Evolutionary conservation across 2,113 vertebrate species (phyloP), one percentile per base, ranked within the genome.

Genomic region (Carassius carassius): DNA sequence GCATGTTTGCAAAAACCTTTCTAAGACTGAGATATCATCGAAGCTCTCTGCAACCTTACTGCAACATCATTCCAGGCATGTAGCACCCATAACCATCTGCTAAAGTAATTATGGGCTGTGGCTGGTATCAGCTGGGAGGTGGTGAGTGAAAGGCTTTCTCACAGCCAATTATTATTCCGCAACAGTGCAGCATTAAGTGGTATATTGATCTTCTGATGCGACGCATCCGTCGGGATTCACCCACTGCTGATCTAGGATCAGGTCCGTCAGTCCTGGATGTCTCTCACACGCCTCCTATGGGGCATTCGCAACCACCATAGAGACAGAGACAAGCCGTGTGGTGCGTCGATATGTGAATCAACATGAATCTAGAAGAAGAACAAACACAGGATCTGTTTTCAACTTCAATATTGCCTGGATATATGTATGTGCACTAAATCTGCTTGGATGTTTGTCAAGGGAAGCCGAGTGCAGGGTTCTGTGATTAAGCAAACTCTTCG

Each of bases 181-280:
- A 81, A 88, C 84, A 78, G 86, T 58, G 49, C 67, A 35, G 73
- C 78, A 79, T 84, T 88, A 72, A 90, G 89, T 86, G 75, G 67
- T 32, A 78, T 92, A 93, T 94, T 83, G 93, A 94, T 93, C 90
- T 76, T 83, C 86, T 86, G 62, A 89, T 88, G 89, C 78, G 89
- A 89, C 84, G 87, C 76, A 78, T 90, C 90, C 87, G 70, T 74
- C 37, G 82, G 87, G 88, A 88, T 75, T 82, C 77, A 81, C 78
- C 75, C 67, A 72, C 74, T 88, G 81, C 87, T 85, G 90, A 88
- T 86, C 87, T 49, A 14, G 81, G 86, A 88, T 88, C 86, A 54
- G 84, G 75, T 86, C 88, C 54, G 84, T 87, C 77, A 86, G 85
- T 87, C 89, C 87, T 86, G 77, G 81, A 84, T 82, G 80, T 82